Conservation (phyloP, 2,113 vertebrate genomes). For the Gadus chalcogrammus region DNA sequence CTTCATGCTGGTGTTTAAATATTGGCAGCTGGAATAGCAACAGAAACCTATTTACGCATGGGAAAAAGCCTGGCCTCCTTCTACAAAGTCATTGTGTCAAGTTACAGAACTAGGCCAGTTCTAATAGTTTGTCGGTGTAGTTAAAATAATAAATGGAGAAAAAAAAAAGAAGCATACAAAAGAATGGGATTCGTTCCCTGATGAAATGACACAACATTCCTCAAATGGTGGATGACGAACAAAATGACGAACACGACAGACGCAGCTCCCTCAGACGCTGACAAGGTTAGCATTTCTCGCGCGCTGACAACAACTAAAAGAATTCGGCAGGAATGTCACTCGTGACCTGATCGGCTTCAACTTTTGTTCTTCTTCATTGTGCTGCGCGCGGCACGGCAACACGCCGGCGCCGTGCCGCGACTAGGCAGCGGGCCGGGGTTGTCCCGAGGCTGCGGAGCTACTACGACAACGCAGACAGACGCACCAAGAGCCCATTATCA, state of each 20-base stretch:
- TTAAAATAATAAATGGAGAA: constrained; percentile 8
- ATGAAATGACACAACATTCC: no score
- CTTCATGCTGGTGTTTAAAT: no score
- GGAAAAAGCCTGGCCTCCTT: not conserved
- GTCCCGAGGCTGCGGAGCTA: not conserved
- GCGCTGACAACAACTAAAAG: constrained; percentile 24
- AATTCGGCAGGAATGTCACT: no score
- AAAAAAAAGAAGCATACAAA: not conserved
- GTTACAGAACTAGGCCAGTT: not conserved
- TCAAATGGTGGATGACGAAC: constrained; percentile 27
- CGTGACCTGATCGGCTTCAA: constrained; percentile 17
- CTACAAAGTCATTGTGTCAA: not conserved
- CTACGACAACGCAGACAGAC: constrained; percentile 28
- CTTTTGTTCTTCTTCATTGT: constrained; percentile 48
- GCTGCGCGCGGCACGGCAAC: constrained; percentile 29
- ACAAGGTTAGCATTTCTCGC: constrained; percentile 89
- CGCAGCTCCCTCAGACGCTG: constrained; percentile 28
- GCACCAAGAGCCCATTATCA: constrained; percentile 50
- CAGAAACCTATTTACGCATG: not conserved
- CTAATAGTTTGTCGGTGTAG: not conserved
- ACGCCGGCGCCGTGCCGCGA: not conserved
- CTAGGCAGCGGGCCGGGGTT: not conserved
- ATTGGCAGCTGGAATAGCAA: no score
- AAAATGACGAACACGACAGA: constrained; percentile 24
- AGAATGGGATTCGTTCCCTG: no score